These are phyloP conservation scores for Hermaeophaga mercurialis DNA, from an alignment of 2,888 invertebrate species.

Conservation along the genomic window DNA sequence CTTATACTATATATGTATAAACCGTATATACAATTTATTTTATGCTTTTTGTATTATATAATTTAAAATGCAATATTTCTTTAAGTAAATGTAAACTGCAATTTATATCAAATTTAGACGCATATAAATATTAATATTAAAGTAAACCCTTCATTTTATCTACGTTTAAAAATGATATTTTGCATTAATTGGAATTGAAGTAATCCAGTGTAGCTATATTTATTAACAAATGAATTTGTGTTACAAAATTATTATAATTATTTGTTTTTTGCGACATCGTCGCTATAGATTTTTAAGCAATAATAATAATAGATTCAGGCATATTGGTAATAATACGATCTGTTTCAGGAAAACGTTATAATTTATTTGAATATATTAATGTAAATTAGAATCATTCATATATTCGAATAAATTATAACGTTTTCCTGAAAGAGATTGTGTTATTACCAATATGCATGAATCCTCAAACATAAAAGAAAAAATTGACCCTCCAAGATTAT, in stretches of 20 bases:
- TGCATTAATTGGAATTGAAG: neutral
- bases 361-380: too few species aligned
- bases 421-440: too few species aligned
- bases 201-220: neutral
- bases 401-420: too few species aligned
- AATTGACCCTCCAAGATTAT: too few species aligned
- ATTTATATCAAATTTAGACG: neutral
- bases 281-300: too few species aligned
- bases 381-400: too few species aligned
- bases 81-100: neutral
- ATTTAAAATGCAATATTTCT: slow-evolving; percentile 19
- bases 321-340: too few species aligned
- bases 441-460: too few species aligned
- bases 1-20: slow-evolving; percentile 6
- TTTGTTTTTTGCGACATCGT: too few species aligned
- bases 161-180: neutral
- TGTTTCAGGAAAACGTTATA: too few species aligned
- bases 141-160: neutral
- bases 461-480: too few species aligned
- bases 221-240: neutral
- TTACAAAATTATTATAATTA: neutral
- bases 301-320: too few species aligned
- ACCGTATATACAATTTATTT: slow-evolving; percentile 14
- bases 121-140: neutral
- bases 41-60: slow-evolving; percentile 23